phyloP scores from a whole-genome alignment of 1,140 invertebrate genomes.

The Bombyx mori region ASM3026992v2 NC_085112.1:5820501-5821000 shows the following conservation, averaged over 20 bases:
- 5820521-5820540: conserved; percentile 69
- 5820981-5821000: conserved; percentile 10
- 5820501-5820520: conserved; percentile 61
- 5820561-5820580: conserved; percentile 64
- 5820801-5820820: conserved; percentile 58
- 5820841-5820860: conserved; percentile 50
- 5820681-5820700: conserved; percentile 64
- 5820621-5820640: conserved; percentile 54
- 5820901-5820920: conserved; percentile 35
- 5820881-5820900: conserved; percentile 55
- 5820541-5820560: conserved; percentile 70
- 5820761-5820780: conserved; percentile 69
- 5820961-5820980: too few relatives aligned
- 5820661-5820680: conserved; percentile 60
- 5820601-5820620: conserved; percentile 38
- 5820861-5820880: conserved; percentile 34
- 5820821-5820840: conserved; percentile 64
- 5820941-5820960: too few relatives aligned
- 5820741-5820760: conserved; percentile 70
- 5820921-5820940: conserved; percentile 16
- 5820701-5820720: conserved; percentile 67
- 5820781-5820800: conserved; percentile 60
- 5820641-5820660: conserved; percentile 66
- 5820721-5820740: conserved; percentile 63
- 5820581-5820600: conserved; percentile 37